Conservation (phyloP, 2,113 vertebrate genomes). For the Heterochromis multidens region DNA sequence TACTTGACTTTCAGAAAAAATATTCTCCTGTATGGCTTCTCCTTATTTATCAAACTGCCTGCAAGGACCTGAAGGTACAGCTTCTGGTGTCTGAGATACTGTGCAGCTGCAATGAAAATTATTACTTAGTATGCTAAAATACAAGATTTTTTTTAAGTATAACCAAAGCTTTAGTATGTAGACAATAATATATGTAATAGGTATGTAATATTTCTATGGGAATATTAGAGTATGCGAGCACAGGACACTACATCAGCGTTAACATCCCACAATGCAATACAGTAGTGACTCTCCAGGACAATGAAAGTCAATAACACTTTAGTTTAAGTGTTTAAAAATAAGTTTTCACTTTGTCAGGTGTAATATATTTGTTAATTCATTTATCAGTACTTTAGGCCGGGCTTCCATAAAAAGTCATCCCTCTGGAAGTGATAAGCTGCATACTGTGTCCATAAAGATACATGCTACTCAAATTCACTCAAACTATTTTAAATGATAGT, state of each 20-base stretch:
- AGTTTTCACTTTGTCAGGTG: no score
- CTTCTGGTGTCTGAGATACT: background rate
- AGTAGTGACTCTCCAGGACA: rapidly evolving
- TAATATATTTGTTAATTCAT: background rate
- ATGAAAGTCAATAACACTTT: background rate
- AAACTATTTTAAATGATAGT: background rate
- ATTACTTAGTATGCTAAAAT: background rate
- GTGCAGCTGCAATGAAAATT: background rate
- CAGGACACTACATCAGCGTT: background rate
- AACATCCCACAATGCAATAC: background rate
- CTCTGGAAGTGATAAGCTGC: background rate
- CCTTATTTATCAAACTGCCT: background rate
- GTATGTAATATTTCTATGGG: background rate
- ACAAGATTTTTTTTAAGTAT: background rate
- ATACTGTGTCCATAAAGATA: background rate
- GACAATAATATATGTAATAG: background rate
- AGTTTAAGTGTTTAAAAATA: no score
- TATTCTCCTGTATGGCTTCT: no score
- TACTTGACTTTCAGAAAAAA: background rate
- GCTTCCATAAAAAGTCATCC: background rate
- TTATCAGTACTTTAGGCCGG: background rate
- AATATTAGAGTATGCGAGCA: background rate
- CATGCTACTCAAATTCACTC: background rate
- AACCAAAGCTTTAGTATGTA: background rate
- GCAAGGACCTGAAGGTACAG: background rate